Evolutionary conservation across 1,140 invertebrate species (phyloP).

Genomic region (Rhagoletis pomonella): DNA sequence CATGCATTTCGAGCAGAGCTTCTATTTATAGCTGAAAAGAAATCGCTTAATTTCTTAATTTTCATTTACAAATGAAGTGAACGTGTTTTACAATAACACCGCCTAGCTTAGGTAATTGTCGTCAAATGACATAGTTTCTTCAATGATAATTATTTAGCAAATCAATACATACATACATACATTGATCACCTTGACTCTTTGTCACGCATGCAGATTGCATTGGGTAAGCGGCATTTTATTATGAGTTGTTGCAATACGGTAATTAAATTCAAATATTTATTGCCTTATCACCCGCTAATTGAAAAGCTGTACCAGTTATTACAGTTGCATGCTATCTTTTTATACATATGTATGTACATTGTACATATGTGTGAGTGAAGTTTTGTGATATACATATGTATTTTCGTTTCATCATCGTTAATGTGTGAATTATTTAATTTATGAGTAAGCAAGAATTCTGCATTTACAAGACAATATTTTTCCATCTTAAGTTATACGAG

Average conservation of each 20-base stretch:
- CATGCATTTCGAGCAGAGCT: too few relatives aligned
- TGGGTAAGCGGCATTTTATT: neutral
- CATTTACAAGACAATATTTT: too few relatives aligned
- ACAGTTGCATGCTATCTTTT: neutral
- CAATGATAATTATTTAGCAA: neutral
- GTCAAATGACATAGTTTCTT: neutral
- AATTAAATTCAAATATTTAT: conserved; percentile 4
- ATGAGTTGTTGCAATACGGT: neutral
- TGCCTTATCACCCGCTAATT: conserved; percentile 3
- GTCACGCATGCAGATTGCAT: neutral
- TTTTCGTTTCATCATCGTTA: too few relatives aligned
- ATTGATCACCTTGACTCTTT: neutral
- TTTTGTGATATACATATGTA: neutral
- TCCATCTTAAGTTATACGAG: too few relatives aligned
- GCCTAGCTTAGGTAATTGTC: neutral
- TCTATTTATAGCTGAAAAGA: too few relatives aligned
- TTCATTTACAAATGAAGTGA: neutral
- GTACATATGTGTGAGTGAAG: neutral
- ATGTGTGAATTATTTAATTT: too few relatives aligned
- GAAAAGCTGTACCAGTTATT: neutral
- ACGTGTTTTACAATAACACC: neutral
- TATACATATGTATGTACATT: neutral
- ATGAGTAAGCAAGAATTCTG: too few relatives aligned
- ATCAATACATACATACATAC: conserved; percentile 24
- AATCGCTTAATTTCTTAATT: neutral